Evolutionary conservation across 1,140 invertebrate species (phyloP).

Genomic region (Hestina assimilis): DNA sequence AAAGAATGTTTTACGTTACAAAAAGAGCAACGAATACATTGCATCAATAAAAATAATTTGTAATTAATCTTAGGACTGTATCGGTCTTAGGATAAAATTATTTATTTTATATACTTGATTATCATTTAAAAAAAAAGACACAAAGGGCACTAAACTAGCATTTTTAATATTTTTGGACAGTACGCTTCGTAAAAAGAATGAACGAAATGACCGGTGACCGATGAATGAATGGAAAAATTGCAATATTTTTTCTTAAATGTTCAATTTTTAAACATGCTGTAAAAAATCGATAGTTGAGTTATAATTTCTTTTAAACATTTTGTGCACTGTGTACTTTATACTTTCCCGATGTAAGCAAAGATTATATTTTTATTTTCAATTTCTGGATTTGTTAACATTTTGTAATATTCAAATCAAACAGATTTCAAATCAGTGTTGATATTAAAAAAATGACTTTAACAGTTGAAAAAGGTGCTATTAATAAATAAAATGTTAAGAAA

Average conservation of each 20-base stretch:
- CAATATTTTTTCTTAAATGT: background rate
- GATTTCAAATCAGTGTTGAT: background rate
- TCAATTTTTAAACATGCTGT: background rate
- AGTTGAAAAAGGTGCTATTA: background rate
- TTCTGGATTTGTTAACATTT: background rate
- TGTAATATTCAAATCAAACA: background rate
- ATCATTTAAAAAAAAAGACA: conserved; percentile 21
- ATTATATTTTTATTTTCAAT: too few species aligned
- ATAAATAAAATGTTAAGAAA: background rate
- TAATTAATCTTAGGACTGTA: background rate
- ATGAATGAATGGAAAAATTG: background rate
- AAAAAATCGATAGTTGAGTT: too few species aligned
- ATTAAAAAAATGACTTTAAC: background rate
- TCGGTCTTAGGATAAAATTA: background rate
- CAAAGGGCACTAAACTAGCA: conserved; percentile 19
- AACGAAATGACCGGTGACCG: background rate
- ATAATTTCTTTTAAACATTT: too few species aligned
- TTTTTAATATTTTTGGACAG: conserved; percentile 11
- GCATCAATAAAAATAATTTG: background rate
- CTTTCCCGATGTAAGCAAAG: too few species aligned
- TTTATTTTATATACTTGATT: background rate
- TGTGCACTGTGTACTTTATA: too few species aligned
- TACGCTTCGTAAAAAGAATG: background rate
- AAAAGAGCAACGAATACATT: conserved; percentile 8
- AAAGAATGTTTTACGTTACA: background rate